phyloP scores from a whole-genome alignment of 2,113 vertebrate genomes.

The Ursus arctos region DNA sequence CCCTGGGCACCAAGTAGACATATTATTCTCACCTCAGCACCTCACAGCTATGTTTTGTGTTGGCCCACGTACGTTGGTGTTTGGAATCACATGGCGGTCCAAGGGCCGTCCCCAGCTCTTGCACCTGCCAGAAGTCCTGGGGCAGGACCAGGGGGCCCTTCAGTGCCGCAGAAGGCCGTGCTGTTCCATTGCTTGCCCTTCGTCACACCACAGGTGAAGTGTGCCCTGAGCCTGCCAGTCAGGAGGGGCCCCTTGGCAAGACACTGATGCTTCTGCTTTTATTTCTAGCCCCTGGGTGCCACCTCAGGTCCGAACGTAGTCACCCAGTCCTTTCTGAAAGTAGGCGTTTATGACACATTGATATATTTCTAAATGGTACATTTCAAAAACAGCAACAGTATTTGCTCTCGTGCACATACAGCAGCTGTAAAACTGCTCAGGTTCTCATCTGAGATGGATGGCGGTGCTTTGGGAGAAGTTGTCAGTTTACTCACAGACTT shows the following conservation, averaged over 20 bases:
- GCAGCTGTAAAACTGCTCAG: neutral
- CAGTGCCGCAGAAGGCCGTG: neutral
- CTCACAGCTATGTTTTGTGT: neutral
- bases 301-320: neutral
- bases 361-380: neutral
- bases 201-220: neutral
- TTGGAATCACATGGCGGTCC: neutral
- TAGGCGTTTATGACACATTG: neutral
- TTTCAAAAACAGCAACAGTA: neutral
- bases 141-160: neutral
- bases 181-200: neutral
- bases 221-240: neutral
- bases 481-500: neutral
- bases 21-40: neutral
- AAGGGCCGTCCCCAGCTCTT: neutral
- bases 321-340: neutral
- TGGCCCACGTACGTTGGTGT: rapidly evolving
- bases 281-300: neutral
- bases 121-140: neutral
- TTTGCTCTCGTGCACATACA: neutral
- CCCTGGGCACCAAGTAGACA: neutral
- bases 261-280: neutral
- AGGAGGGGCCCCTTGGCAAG: neutral
- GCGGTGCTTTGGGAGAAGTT: neutral
- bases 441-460: neutral